Percentiles rank a stretch among this genome's conserved stretches.
These are phyloP conservation scores for Euura lappo DNA, from an alignment of 1,140 invertebrate species.

Conservation along the genomic window DNA sequence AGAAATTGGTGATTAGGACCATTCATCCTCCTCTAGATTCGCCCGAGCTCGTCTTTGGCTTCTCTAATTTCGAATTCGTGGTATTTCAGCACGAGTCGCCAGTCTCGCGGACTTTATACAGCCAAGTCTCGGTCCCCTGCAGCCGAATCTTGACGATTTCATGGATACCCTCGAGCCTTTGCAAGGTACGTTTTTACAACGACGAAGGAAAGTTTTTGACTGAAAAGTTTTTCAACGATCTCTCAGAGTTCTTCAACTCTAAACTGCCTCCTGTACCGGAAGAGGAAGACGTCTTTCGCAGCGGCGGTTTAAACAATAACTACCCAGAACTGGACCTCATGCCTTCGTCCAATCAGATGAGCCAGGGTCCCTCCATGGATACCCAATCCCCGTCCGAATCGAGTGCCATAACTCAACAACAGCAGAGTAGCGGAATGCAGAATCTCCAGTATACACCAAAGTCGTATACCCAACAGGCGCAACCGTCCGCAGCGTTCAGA, in stretches of 20 bases:
- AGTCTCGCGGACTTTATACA: conserved; percentile 95
- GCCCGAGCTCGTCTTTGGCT: not conserved
- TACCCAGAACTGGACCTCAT: conserved; percentile 59
- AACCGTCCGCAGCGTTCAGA: conserved; percentile 44
- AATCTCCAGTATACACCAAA: conserved; percentile 58
- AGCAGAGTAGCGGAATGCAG: conserved; percentile 37
- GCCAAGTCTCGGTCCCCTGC: conserved; percentile 93
- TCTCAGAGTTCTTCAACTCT: conserved; percentile 63
- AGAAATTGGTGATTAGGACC: conserved; percentile 82
- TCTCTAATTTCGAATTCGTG: conserved; percentile 15
- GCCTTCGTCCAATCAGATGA: conserved; percentile 39
- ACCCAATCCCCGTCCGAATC: conserved; percentile 31
- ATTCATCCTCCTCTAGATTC: not conserved
- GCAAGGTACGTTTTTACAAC: conserved; percentile 67
- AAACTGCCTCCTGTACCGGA: conserved; percentile 72
- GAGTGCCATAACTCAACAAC: conserved; percentile 35
- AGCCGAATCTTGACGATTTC: conserved; percentile 96
- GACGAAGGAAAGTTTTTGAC: conserved; percentile 8
- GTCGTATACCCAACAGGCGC: conserved; percentile 42
- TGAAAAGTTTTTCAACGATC: conserved; percentile 13
- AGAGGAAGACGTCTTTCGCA: conserved; percentile 61
- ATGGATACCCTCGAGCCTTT: conserved; percentile 89
- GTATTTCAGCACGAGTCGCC: conserved; percentile 66
- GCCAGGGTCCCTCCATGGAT: conserved; percentile 31
- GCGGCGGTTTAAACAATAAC: conserved; percentile 44